A percentile compares a stretch with the other conserved stretches of the same genome.
Evolutionary conservation across 2,113 vertebrate genomes (phyloP).

Genomic region (Hiodon alosoides): DNA sequence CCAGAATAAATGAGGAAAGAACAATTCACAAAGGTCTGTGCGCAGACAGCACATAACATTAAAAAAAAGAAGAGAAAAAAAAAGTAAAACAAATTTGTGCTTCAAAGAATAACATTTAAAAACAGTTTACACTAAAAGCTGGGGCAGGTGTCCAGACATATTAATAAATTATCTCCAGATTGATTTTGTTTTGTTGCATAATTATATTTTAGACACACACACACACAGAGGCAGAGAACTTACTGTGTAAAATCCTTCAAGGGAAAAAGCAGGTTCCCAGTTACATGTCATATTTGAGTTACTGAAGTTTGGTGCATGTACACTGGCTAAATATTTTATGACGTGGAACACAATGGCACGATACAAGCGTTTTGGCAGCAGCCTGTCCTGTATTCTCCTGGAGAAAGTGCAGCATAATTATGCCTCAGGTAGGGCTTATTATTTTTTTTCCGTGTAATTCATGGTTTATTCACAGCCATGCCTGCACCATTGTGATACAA

Average conservation of each 20-base stretch:
- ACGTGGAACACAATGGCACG: slow-evolving; percentile 34
- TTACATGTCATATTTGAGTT: slow-evolving; percentile 6
- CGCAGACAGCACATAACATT: background rate
- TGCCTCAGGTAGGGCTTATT: slow-evolving; percentile 58
- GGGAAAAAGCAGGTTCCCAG: slow-evolving; percentile 21
- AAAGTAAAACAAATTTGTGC: background rate
- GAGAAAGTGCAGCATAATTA: slow-evolving; percentile 58
- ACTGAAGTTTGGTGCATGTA: slow-evolving; percentile 43
- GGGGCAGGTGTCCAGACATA: too few species aligned
- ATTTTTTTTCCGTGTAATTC: slow-evolving; percentile 63
- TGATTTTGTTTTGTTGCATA: too few species aligned
- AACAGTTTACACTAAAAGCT: background rate
- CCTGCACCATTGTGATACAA: slow-evolving; percentile 43
- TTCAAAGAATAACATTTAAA: background rate
- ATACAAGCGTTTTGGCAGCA: slow-evolving; percentile 31
- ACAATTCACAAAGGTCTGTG: slow-evolving; percentile 11
- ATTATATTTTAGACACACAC: background rate
- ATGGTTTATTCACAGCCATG: slow-evolving; percentile 67
- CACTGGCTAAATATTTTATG: slow-evolving; percentile 55
- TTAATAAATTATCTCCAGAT: too few species aligned
- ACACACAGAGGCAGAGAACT: background rate
- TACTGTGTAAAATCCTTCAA: background rate
- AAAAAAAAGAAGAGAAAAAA: background rate
- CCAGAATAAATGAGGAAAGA: slow-evolving; percentile 35
- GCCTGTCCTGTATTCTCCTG: slow-evolving; percentile 23